These are phyloP conservation scores for Porphyrio hochstetteri DNA, from an alignment of 2,113 vertebrate species.

Conservation along the genomic window DNA sequence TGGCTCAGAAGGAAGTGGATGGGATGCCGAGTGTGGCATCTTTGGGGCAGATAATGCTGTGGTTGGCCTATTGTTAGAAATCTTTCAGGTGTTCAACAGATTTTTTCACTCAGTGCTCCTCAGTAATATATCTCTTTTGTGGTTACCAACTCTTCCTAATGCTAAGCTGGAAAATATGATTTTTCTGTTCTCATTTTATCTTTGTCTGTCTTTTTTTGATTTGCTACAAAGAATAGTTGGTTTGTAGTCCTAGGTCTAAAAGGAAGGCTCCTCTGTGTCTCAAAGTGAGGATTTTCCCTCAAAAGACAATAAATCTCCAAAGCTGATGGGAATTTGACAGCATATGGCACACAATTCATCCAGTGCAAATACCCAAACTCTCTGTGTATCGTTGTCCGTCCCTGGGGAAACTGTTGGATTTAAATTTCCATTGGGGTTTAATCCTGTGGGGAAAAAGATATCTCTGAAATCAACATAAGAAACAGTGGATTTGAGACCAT, in stretches of 20 bases:
- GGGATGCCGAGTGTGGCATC: fast-evolving
- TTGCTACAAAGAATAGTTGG: too few relatives aligned
- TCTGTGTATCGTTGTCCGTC: neutral
- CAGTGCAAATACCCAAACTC: neutral
- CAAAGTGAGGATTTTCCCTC: neutral
- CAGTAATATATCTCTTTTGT: neutral
- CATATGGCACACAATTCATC: neutral
- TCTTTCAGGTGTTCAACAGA: conserved; percentile 13
- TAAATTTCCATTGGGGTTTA: neutral
- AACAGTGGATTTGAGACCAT: neutral
- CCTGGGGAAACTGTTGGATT: neutral
- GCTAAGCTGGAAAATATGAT: neutral
- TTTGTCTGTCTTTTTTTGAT: neutral
- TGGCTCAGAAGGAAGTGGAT: neutral
- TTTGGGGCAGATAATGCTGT: neutral
- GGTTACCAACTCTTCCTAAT: neutral
- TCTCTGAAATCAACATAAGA: neutral
- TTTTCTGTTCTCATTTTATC: neutral
- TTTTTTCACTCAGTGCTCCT: neutral
- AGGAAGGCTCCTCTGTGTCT: neutral
- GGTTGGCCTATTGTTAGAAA: neutral
- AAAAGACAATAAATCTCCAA: neutral
- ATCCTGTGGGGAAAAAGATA: neutral
- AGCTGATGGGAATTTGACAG: neutral
- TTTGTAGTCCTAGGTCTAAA: neutral